Conservation (phyloP, 1,140 invertebrate species). For the Aphelinus certus region DNA sequence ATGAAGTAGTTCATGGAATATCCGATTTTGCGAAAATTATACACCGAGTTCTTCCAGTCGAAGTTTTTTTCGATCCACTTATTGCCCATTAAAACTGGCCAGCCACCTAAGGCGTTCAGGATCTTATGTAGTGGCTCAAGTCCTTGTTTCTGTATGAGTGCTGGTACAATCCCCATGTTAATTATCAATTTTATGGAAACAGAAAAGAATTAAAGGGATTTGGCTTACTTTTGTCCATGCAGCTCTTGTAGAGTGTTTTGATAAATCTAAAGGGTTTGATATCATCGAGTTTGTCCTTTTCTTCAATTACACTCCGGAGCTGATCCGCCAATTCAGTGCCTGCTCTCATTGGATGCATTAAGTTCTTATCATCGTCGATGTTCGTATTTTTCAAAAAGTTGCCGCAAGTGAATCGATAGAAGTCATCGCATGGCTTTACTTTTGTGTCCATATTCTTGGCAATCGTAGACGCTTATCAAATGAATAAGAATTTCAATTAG, state of each 20-base stretch:
- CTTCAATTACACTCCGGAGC: constrained; percentile 78
- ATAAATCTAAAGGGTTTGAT: constrained; percentile 78
- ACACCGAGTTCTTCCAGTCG: constrained; percentile 84
- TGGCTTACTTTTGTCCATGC: constrained; percentile 85
- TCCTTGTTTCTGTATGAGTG: constrained; percentile 77
- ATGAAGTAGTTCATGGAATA: constrained; percentile 91
- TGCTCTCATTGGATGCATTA: constrained; percentile 82
- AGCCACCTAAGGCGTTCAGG: constrained; percentile 81
- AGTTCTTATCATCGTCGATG: constrained; percentile 75
- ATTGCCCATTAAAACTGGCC: constrained; percentile 85
- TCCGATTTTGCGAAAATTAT: constrained; percentile 79
- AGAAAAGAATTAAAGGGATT: too few relatives aligned
- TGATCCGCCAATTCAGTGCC: constrained; percentile 85
- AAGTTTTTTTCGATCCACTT: constrained; percentile 78
- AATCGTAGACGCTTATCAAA: constrained; percentile 70
- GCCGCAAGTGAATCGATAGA: constrained; percentile 86
- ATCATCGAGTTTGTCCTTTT: constrained; percentile 72
- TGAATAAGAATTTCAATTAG: too few relatives aligned
- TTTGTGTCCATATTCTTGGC: constrained; percentile 76
- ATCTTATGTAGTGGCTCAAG: constrained; percentile 75
- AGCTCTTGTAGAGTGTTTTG: constrained; percentile 82
- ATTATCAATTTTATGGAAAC: too few relatives aligned
- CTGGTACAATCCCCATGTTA: constrained; percentile 57
- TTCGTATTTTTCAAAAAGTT: constrained; percentile 71
- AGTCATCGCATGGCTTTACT: constrained; percentile 89